Base-by-base conservation (phyloP, 1,140 invertebrate species). In the Meloidogyne exigua region DNA sequence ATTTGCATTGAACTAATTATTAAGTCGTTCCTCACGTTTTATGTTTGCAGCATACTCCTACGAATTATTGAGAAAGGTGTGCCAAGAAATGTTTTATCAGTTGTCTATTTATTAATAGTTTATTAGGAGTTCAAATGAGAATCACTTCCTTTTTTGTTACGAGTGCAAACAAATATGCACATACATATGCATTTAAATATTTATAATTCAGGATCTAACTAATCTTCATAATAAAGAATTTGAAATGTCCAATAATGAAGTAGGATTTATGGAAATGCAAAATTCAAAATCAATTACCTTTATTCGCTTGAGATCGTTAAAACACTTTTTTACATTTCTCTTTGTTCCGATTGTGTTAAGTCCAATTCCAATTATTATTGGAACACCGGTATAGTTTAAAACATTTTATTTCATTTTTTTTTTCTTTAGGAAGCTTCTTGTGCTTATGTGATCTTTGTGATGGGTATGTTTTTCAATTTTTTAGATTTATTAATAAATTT, bases 341-440 rank as follows among this genome's bases (percentile, higher is more conserved):
- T 26, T 57, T 12, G 36, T 76, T 62, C 63, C 63, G 13, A 23
- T 73, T 63, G 12, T 32, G n/a, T 36, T 73, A 2, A 28, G 11
- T 3, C 71, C 71, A 15, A 25, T 73, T 36, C 71, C 57, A 21
- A 11, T 73, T 15, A 13, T 63, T 25, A 23, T 73, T 3, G 21
- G 23, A 23, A 62, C 71, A 1, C 62, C 26, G 71, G 71, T 66
- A 21, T 28, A 26, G 28, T n/a, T 67, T 44, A 62, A 23, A 7
- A 42, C 11, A 65, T n/a, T 32, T 32, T 26, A 78, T 32, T 76
- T 57, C n/a, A 21, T n/a, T n/a, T 39, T 1, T 23, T 15, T 62
- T 21, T 28, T 21, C 67, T 75, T 80, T 76, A 88, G 88, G 88
- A 83, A 82, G 73, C 79, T 25, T 72, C 42, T 65, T 84, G 84